Evolutionary conservation across 2,888 invertebrate species (phyloP), one percentile per base, ranked within the genome.

Genomic region (Barypeithes pellucidus): DNA sequence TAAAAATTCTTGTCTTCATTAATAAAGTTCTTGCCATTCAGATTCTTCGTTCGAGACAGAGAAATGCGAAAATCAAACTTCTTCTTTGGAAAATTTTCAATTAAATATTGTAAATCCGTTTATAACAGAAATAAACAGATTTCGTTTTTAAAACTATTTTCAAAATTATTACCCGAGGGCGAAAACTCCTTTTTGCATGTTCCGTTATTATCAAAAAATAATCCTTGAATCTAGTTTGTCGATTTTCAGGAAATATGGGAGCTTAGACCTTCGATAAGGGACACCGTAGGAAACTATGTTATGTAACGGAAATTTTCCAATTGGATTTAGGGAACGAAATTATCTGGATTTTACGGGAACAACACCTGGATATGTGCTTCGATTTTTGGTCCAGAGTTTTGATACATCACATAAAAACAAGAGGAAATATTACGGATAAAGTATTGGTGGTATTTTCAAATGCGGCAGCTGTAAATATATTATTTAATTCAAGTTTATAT

Each of bases 181-280:
- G 3, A 29, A 29, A 29, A 29, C n/a, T 3, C 22, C 2, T 41
- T 14, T 3, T n/a, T 3, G 41, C n/a, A n/a, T 41, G 14, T 14
- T 14, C 43, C 43, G 8, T 36, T 14, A 43, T 12, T 12, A 16
- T 5, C 18, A 45, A 20, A n/a, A 52, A 52, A 14, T 29, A 29
- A 52, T 52, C 29, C 14, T 14, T 12, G 9, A 52, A 59, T 20
- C 18, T 39, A 14, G 12, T 24, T 22, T 33, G 20, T 41, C 41
- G 39, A 60, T 60, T 39, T 59, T 61, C 20, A 24, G 45, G 61
- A 45, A 61, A 63, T 50, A 63, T 63, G 47, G 63, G 47, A 47
- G 63, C 63, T 63, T 50, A 24, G 14, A 63, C 63, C 63, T 63
- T 63, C 63, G 50, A 41, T 3, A 41, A 22, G 12, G 60, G 41